These are phyloP conservation scores for Megalops atlanticus DNA, from an alignment of 2,113 vertebrate genomes.

Conservation along the genomic window DNA sequence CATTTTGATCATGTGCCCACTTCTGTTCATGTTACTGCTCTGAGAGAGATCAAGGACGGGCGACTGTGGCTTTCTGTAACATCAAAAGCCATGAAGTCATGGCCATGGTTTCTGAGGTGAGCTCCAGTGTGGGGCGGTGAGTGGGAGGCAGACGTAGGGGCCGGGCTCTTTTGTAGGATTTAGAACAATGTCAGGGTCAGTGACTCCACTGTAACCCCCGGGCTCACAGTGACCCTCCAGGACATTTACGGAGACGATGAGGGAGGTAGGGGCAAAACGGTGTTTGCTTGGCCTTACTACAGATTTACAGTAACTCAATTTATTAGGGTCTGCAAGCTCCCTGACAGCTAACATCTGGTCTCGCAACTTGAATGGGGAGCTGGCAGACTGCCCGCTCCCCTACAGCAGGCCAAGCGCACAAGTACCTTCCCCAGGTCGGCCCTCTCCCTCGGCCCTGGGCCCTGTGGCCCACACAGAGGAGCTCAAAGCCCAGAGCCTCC, in stretches of 20 bases:
- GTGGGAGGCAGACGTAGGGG: slow-evolving; percentile 35
- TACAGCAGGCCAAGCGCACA: slow-evolving; percentile 51
- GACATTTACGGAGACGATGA: slow-evolving; percentile 55
- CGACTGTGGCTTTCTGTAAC: not conserved
- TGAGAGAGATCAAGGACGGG: slow-evolving; percentile 19
- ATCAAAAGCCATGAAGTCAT: slow-evolving; percentile 17
- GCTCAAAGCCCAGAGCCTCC: slow-evolving; percentile 61
- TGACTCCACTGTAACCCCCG: slow-evolving; percentile 54
- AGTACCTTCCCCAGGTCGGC: slow-evolving; percentile 49
- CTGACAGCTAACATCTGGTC: slow-evolving; percentile 74
- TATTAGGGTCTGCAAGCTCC: slow-evolving; percentile 62
- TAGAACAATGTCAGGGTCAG: slow-evolving; percentile 61
- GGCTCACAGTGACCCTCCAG: slow-evolving; percentile 52
- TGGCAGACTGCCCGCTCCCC: slow-evolving; percentile 60
- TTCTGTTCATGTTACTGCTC: slow-evolving; percentile 4
- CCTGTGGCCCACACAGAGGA: slow-evolving; percentile 68
- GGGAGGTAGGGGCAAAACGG: slow-evolving; percentile 46
- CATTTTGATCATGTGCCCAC: slow-evolving; percentile 12
- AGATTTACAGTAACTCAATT: slow-evolving; percentile 73
- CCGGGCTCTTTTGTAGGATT: slow-evolving; percentile 43
- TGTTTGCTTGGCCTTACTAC: slow-evolving; percentile 65
- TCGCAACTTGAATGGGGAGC: slow-evolving; percentile 53
- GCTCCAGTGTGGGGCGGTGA: not conserved
- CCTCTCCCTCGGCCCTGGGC: slow-evolving; percentile 24
- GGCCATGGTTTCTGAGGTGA: not conserved